Evolutionary conservation across 2,797 vertebrate genomes (phyloP).

Genomic region (Sarcophilus harrisii): DNA sequence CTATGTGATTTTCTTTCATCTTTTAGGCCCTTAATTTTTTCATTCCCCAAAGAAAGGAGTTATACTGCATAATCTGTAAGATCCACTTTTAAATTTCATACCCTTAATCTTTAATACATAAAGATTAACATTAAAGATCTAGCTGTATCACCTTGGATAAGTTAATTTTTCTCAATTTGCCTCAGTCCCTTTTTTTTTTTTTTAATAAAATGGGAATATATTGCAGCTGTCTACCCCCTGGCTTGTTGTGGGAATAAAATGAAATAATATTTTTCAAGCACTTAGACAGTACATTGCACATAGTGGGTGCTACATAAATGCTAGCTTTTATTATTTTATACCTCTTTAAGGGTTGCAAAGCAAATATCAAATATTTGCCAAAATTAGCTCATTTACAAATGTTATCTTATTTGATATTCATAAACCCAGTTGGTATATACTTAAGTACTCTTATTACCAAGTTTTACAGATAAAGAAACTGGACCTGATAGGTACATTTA

Average conservation of each 20-base stretch:
- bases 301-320: constrained; percentile 8
- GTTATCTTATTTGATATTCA: background rate
- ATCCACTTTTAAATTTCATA: background rate
- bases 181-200: background rate
- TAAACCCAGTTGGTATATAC: background rate
- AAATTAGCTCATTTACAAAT: background rate
- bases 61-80: background rate
- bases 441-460: background rate
- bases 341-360: background rate
- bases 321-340: background rate
- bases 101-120: background rate
- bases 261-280: constrained; percentile 17
- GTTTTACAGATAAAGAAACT: constrained; percentile 51
- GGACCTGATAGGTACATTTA: background rate
- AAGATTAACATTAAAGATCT: background rate
- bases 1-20: background rate
- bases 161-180: constrained; percentile 5
- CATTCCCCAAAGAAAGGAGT: background rate
- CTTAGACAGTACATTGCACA: background rate
- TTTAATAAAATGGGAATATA: constrained; percentile 1
- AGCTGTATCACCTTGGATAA: background rate
- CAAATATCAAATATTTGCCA: too few relatives aligned
- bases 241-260: constrained; percentile 17
- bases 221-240: constrained; percentile 27
- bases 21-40: background rate